Evolutionary conservation across 2,113 vertebrate genomes (phyloP).

Genomic region (Tor tambroides): DNA sequence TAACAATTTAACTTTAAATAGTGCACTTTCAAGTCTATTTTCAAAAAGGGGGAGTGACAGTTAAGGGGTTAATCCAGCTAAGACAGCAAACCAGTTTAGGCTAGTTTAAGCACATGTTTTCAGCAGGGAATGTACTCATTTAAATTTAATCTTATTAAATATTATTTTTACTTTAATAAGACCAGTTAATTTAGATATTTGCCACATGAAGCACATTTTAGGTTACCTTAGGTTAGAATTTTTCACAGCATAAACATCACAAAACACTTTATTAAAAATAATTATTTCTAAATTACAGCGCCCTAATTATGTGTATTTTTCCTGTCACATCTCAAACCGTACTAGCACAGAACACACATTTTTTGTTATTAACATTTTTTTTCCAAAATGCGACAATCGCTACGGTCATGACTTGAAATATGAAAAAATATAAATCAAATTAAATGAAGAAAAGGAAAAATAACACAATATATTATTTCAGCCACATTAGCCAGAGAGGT

Average conservation of each 20-base stretch:
- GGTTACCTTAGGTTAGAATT: background rate
- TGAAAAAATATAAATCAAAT: background rate
- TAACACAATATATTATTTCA: background rate
- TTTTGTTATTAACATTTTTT: background rate
- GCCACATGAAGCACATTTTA: background rate
- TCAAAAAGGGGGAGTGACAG: too few species aligned
- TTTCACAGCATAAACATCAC: background rate
- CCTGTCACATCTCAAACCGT: background rate
- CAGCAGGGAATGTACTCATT: background rate
- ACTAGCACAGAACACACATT: background rate
- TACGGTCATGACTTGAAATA: slow-evolving; percentile 29
- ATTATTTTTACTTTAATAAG: background rate
- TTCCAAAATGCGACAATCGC: background rate
- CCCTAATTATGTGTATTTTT: background rate
- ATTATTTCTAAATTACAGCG: background rate
- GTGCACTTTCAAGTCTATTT: too few species aligned
- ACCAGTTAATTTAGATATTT: slow-evolving; percentile 4
- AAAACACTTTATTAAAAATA: background rate
- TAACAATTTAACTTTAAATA: too few species aligned
- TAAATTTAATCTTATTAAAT: background rate
- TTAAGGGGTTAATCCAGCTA: too few species aligned
- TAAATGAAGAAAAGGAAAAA: background rate
- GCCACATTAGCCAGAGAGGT: slow-evolving; percentile 13
- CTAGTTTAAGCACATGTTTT: background rate
- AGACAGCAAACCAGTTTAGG: background rate